Conservation (phyloP, 2,888 invertebrate species). For the Fragum sueziense region DNA sequence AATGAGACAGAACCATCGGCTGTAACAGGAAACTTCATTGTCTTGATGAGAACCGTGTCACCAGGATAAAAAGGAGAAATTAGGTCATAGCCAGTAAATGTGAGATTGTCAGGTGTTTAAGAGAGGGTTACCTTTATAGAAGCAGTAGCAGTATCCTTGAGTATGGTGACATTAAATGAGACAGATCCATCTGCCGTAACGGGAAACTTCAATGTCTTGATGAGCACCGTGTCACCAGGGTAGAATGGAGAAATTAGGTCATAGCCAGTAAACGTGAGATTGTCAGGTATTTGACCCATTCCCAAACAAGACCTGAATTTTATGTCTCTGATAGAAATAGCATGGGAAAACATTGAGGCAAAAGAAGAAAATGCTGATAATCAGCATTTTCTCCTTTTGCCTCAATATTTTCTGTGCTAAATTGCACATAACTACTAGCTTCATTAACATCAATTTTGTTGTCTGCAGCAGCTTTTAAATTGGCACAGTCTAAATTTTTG, state of each 20-base stretch:
- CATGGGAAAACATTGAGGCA: too few relatives aligned
- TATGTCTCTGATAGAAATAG: too few relatives aligned
- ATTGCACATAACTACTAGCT: too few relatives aligned
- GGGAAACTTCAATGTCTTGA: conserved; percentile 20
- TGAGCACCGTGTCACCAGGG: conserved; percentile 33
- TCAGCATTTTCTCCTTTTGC: too few relatives aligned
- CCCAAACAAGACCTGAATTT: too few relatives aligned
- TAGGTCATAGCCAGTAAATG: conserved; percentile 3
- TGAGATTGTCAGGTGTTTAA: neutral
- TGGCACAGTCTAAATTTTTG: too few relatives aligned
- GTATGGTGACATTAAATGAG: conserved; percentile 51
- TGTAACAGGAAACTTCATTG: conserved; percentile 25
- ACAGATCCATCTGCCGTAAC: conserved; percentile 51
- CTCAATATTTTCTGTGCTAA: too few relatives aligned
- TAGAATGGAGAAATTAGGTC: conserved; percentile 46
- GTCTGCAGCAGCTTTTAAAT: too few relatives aligned
- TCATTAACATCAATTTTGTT: too few relatives aligned
- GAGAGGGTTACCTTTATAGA: conserved; percentile 54
- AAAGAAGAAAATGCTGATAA: too few relatives aligned
- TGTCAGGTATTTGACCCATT: neutral
- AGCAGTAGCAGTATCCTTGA: conserved; percentile 42
- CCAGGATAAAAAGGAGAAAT: conserved; percentile 51
- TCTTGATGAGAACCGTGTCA: conserved; percentile 26
- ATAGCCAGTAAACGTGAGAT: neutral
- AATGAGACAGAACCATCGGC: conserved; percentile 54